Percentiles rank a stretch among this genome's conserved stretches.
Evolutionary conservation across 2,797 vertebrate genomes (phyloP).

Genomic region (Scyliorhinus canicula): DNA sequence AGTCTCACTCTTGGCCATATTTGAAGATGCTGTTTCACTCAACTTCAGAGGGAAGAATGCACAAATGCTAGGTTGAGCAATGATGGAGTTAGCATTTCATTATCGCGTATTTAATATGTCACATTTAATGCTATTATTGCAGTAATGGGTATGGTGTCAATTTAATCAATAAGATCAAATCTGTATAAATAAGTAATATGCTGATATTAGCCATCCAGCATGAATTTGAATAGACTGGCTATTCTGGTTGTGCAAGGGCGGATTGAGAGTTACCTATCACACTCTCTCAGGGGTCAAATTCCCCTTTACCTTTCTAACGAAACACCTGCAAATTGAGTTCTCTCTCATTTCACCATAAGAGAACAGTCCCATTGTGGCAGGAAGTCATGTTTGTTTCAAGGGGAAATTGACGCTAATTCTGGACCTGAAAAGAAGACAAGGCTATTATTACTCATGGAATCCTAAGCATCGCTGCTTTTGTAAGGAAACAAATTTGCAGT

Average conservation of each 20-base stretch:
- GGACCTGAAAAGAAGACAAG: constrained; percentile 73
- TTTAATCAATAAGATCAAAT: constrained; percentile 46
- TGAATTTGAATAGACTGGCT: constrained; percentile 56
- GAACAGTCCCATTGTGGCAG: constrained; percentile 73
- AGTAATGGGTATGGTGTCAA: constrained; percentile 45
- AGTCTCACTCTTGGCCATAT: not conserved
- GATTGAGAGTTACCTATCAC: constrained; percentile 67
- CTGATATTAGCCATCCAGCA: constrained; percentile 51
- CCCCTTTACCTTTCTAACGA: constrained; percentile 66
- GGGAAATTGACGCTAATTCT: constrained; percentile 57
- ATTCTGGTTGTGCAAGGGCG: constrained; percentile 58
- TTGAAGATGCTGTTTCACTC: not conserved
- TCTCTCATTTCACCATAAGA: constrained; percentile 65
- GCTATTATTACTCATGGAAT: constrained; percentile 82
- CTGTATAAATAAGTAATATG: constrained; percentile 56
- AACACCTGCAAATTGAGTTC: constrained; percentile 79
- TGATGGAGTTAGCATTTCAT: not conserved
- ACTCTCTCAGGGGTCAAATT: constrained; percentile 59
- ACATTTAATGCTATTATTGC: not conserved
- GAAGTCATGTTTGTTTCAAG: constrained; percentile 73
- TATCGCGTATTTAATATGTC: not conserved
- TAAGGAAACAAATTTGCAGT: constrained; percentile 99
- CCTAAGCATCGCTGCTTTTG: constrained; percentile 84
- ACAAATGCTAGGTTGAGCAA: not conserved
- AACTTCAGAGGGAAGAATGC: not conserved